These are phyloP conservation scores for Podocnemis expansa DNA, from an alignment of 2,113 vertebrate species.

Conservation along the genomic window DNA sequence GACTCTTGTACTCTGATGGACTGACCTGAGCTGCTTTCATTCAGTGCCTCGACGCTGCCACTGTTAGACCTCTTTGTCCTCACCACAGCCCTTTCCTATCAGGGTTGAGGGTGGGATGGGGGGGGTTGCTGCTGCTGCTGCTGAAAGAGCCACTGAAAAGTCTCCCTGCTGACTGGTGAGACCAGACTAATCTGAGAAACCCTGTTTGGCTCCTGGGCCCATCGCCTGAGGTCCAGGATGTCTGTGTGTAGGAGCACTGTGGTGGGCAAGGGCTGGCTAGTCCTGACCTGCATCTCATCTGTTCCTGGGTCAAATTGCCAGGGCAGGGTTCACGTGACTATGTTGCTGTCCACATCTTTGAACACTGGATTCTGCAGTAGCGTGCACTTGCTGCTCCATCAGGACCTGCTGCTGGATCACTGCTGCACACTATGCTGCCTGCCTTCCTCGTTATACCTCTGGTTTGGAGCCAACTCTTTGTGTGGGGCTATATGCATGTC, in stretches of 20 bases:
- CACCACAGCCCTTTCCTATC: not conserved
- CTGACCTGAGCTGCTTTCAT: not conserved
- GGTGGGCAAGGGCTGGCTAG: not conserved
- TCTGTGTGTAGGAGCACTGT: no score
- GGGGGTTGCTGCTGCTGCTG: not conserved
- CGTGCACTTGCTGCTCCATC: not conserved
- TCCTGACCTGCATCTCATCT: not conserved
- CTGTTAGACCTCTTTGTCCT: not conserved
- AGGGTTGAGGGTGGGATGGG: no score
- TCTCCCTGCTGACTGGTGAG: not conserved
- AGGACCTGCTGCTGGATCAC: accelerated
- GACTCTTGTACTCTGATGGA: not conserved
- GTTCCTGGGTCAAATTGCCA: no score
- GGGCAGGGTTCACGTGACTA: not conserved
- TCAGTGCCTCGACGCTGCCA: not conserved
- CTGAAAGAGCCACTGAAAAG: not conserved
- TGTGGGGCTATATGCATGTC: not conserved
- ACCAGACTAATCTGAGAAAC: not conserved
- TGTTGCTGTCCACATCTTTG: not conserved
- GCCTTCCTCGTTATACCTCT: accelerated
- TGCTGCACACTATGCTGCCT: accelerated
- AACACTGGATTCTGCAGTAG: accelerated
- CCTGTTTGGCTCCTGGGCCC: not conserved
- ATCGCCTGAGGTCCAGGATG: not conserved
- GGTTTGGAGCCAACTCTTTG: accelerated